phyloP scores from a whole-genome alignment of 2,888 invertebrate genomes.

The Caenorhabditis sinica region DNA sequence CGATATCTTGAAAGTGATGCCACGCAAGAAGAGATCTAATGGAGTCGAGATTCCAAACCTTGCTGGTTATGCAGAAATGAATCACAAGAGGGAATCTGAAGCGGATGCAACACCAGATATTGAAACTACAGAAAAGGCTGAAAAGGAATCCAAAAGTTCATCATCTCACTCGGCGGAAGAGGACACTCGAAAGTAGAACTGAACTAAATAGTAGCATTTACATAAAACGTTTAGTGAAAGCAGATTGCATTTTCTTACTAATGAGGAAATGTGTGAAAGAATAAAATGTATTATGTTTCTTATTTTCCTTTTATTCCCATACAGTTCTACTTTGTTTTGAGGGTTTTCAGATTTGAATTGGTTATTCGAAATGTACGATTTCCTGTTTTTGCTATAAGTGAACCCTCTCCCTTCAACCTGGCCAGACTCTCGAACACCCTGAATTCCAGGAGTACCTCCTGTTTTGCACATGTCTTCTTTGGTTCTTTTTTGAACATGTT shows the following conservation, averaged over 20 bases:
- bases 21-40: constrained; percentile 35
- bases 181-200: not conserved
- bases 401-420: too few species aligned
- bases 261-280: not conserved
- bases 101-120: not conserved
- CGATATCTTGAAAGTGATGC: constrained; percentile 28
- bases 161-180: constrained; percentile 23
- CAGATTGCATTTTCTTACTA: not conserved
- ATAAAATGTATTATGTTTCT: too few species aligned
- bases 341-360: too few species aligned
- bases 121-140: constrained; percentile 33
- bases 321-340: too few species aligned
- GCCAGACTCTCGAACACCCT: too few species aligned
- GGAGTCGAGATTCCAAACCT: constrained; percentile 34
- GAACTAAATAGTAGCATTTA: not conserved
- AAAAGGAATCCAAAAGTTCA: constrained; percentile 25
- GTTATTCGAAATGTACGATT: too few species aligned
- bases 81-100: constrained; percentile 22
- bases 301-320: too few species aligned
- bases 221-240: too few species aligned
- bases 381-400: too few species aligned
- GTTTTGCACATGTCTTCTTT: not conserved
- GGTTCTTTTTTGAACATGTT: not conserved
- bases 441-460: too few species aligned
- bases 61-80: constrained; percentile 22